These are phyloP conservation scores for Aix galericulata DNA, from an alignment of 2,113 vertebrate genomes.

Conservation along the genomic window DNA sequence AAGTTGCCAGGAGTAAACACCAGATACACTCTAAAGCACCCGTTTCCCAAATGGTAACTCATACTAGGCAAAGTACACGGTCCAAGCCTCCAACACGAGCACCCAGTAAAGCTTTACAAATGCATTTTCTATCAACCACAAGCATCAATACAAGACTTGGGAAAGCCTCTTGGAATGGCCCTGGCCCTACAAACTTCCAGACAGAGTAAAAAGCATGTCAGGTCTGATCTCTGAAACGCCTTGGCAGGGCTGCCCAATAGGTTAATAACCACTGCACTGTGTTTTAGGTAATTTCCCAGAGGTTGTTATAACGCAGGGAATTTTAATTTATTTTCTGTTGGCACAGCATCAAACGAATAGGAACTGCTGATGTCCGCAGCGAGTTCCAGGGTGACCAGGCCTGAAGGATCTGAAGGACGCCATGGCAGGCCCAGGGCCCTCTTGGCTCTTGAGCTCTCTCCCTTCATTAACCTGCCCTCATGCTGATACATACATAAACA, in stretches of 20 bases:
- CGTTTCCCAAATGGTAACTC: not conserved
- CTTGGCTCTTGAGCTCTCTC: not conserved
- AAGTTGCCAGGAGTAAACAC: not conserved
- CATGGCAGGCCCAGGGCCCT: not conserved
- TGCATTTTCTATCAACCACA: not conserved
- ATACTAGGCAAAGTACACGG: not conserved
- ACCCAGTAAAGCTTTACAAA: not conserved
- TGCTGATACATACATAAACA: not conserved
- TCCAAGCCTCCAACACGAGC: not conserved
- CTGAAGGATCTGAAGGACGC: not conserved
- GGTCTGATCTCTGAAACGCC: not conserved
- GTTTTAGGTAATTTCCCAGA: not conserved
- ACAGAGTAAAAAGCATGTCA: not conserved
- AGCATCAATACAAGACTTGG: not conserved
- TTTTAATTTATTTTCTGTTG: not conserved
- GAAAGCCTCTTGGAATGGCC: not conserved
- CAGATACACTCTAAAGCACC: not conserved
- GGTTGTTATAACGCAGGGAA: not conserved
- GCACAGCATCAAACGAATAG: not conserved
- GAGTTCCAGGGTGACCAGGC: not conserved
- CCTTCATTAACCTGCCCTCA: not conserved
- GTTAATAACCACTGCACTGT: not conserved
- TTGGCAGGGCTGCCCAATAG: not conserved
- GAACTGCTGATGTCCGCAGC: not conserved
- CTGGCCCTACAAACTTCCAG: not conserved